Evolutionary conservation across 2,888 invertebrate species (phyloP).

Genomic region (Neria commutata): DNA sequence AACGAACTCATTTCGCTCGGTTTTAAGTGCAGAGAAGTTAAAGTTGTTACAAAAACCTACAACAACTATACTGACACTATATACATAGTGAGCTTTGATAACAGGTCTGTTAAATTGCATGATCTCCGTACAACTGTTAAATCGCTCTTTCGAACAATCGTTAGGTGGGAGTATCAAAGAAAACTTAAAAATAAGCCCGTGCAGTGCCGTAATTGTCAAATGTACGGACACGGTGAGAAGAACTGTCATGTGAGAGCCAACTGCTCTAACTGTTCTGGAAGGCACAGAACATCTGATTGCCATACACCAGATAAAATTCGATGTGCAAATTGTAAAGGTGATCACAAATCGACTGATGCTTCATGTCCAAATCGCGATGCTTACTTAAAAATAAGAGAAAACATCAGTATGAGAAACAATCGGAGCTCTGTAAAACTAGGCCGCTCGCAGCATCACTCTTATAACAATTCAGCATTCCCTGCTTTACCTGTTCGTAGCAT

Average conservation of each 20-base stretch:
- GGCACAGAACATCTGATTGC: slow-evolving; percentile 24
- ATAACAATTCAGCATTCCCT: too few relatives aligned
- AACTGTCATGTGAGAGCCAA: slow-evolving; percentile 20
- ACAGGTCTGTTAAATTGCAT: slow-evolving; percentile 11
- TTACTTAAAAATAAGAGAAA: slow-evolving; percentile 18
- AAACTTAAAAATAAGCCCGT: slow-evolving; percentile 24
- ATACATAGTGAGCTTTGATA: slow-evolving; percentile 20
- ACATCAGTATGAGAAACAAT: too few relatives aligned
- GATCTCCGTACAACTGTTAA: slow-evolving; percentile 20
- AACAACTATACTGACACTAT: slow-evolving; percentile 20
- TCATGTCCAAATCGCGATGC: slow-evolving; percentile 13
- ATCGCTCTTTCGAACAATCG: slow-evolving; percentile 21
- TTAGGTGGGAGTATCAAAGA: slow-evolving; percentile 24
- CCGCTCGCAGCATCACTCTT: too few relatives aligned
- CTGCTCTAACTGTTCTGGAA: slow-evolving; percentile 22
- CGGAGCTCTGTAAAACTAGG: too few relatives aligned
- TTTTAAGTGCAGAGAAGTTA: slow-evolving; percentile 25
- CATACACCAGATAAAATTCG: slow-evolving; percentile 5
- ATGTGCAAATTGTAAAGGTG: slow-evolving; percentile 26
- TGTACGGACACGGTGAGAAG: slow-evolving; percentile 26
- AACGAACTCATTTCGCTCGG: slow-evolving; percentile 19
- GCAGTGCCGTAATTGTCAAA: slow-evolving; percentile 29
- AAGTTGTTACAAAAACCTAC: slow-evolving; percentile 18
- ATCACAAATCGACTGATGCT: slow-evolving; percentile 25
- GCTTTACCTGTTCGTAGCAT: too few relatives aligned